A percentile compares a stretch with the other conserved stretches of the same genome.
Conservation (phyloP, 1,140 invertebrate genomes). For the Aphis craccivora region DNA sequence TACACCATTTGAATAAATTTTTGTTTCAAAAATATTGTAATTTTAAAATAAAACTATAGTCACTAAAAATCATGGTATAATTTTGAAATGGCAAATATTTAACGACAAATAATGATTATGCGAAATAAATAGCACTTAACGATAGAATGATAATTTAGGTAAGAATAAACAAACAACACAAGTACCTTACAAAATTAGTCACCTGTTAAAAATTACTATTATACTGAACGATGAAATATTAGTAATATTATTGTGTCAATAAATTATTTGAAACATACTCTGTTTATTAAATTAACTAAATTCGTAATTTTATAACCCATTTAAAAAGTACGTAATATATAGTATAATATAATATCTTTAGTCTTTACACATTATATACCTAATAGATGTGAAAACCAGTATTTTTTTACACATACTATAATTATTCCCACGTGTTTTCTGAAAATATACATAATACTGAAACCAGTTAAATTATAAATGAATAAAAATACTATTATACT, state of each 20-base stretch:
- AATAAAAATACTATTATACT: neutral
- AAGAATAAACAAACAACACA: neutral
- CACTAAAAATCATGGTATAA: neutral
- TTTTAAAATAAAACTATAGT: neutral
- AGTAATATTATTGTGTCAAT: neutral
- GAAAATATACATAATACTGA: neutral
- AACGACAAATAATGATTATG: neutral
- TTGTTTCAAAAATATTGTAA: neutral
- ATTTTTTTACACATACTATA: neutral
- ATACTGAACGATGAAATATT: neutral
- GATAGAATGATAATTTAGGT: neutral
- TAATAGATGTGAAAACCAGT: neutral
- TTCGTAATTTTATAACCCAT: neutral
- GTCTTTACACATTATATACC: no score
- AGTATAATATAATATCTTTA: no score
- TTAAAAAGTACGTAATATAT: neutral
- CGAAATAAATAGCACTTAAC: neutral
- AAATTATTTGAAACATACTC: neutral
- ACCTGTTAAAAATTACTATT: neutral
- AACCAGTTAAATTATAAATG: neutral
- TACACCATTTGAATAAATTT: neutral
- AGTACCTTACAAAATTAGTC: neutral
- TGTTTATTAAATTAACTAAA: neutral
- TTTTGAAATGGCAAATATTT: neutral
- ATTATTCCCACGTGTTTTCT: neutral